A percentile compares a stretch with the other conserved stretches of the same genome.
These are phyloP conservation scores for Kryptolebias ocellatus DNA, from an alignment of 2,797 vertebrate genomes.

Conservation along the genomic window DNA sequence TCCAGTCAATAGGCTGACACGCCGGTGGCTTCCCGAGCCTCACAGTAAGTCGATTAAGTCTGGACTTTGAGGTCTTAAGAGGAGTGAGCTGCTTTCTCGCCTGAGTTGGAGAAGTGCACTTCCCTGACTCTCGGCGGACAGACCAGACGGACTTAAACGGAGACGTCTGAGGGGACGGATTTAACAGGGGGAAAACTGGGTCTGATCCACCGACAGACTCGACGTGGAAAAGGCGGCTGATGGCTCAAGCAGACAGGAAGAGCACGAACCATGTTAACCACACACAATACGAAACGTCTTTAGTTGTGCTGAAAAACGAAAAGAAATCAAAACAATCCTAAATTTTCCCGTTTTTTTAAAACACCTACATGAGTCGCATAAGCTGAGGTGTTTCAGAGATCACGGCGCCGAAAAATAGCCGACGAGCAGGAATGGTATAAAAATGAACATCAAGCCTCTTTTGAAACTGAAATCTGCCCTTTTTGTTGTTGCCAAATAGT, in stretches of 20 bases:
- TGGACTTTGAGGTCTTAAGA: conserved; percentile 68
- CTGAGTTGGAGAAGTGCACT: conserved; percentile 48
- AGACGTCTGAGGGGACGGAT: conserved; percentile 14
- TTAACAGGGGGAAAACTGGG: not conserved
- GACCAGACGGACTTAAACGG: conserved; percentile 40
- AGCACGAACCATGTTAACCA: too few relatives aligned
- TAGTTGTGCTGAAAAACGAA: not conserved
- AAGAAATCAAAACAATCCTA: too few relatives aligned
- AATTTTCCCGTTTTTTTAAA: too few relatives aligned
- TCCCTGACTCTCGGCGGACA: conserved; percentile 29
- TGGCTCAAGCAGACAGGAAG: too few relatives aligned
- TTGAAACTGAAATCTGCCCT: conserved; percentile 55
- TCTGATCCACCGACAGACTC: not conserved
- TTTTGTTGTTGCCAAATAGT: conserved; percentile 59
- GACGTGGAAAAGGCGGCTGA: too few relatives aligned
- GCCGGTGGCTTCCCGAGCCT: conserved; percentile 60
- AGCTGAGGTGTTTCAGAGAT: conserved; percentile 19
- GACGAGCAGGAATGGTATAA: conserved; percentile 1
- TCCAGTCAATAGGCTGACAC: conserved; percentile 74
- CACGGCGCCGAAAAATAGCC: not conserved
- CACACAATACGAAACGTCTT: too few relatives aligned
- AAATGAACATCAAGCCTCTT: conserved; percentile 47
- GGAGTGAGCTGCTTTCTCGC: conserved; percentile 56
- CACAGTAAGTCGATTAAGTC: conserved; percentile 74
- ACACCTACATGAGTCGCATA: not conserved